Conservation (phyloP, 2,888 invertebrate genomes). For the Andrena minutula region DNA sequence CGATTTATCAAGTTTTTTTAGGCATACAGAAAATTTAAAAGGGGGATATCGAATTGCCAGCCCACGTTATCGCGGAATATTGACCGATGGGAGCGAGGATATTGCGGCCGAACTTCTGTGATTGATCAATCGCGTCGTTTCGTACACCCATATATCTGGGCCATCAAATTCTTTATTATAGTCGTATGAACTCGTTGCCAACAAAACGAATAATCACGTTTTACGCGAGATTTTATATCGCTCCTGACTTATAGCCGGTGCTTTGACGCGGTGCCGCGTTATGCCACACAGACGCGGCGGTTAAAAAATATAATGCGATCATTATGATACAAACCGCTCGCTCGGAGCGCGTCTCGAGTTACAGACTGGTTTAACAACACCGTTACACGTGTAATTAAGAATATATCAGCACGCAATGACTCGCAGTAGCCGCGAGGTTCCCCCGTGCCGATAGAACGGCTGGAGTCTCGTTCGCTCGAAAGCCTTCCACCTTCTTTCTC, state of each 20-base stretch:
- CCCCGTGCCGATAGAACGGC: slow-evolving; percentile 26
- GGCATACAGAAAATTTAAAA: slow-evolving; percentile 68
- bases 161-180: neutral
- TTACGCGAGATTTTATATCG: neutral
- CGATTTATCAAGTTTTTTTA: slow-evolving; percentile 73
- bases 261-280: neutral
- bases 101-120: neutral
- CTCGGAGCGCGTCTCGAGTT: slow-evolving; percentile 41
- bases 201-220: neutral
- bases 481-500: slow-evolving; percentile 39
- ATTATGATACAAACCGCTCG: slow-evolving; percentile 29
- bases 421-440: slow-evolving; percentile 34
- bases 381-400: slow-evolving; percentile 55
- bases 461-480: neutral
- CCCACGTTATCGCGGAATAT: slow-evolving; percentile 61
- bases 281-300: neutral
- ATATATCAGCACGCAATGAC: slow-evolving; percentile 56
- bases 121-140: slow-evolving; percentile 2
- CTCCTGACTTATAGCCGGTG: neutral
- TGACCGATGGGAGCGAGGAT: slow-evolving; percentile 44
- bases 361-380: slow-evolving; percentile 41
- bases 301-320: slow-evolving; percentile 28
- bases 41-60: slow-evolving; percentile 67
- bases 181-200: neutral
- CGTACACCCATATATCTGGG: neutral